Evolutionary conservation across 1,140 invertebrate genomes (phyloP).

Genomic region (Anadara kagoshimensis): DNA sequence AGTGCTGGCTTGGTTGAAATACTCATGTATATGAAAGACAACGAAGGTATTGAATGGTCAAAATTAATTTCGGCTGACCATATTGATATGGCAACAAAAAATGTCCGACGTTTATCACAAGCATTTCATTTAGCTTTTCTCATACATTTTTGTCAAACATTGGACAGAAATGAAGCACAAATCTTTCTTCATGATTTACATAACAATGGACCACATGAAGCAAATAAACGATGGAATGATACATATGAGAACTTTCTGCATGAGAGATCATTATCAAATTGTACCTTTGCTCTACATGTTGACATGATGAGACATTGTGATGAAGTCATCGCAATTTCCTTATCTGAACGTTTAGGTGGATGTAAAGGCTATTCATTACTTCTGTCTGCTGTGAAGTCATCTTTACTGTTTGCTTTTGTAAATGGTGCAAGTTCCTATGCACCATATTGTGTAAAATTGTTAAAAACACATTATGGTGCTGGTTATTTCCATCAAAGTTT

Average conservation of each 20-base stretch:
- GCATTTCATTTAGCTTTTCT: constrained; percentile 30
- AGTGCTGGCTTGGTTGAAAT: constrained; percentile 26
- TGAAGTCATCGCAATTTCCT: constrained; percentile 15
- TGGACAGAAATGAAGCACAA: background rate
- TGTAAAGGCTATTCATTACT: constrained; percentile 8
- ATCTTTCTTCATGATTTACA: background rate
- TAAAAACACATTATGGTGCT: constrained; percentile 10
- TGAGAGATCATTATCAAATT: background rate
- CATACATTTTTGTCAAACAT: constrained; percentile 5
- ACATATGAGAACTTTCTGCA: background rate
- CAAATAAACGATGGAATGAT: background rate
- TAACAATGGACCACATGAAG: background rate
- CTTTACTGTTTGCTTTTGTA: constrained; percentile 20
- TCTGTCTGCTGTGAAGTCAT: constrained; percentile 3
- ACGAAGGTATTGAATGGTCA: constrained; percentile 19
- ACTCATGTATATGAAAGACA: constrained; percentile 31
- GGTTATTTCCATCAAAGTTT: constrained; percentile 21
- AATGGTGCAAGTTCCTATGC: constrained; percentile 22
- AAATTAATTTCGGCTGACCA: constrained; percentile 24
- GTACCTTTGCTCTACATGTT: constrained; percentile 25
- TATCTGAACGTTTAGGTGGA: constrained; percentile 25
- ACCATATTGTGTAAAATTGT: constrained; percentile 7
- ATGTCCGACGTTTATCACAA: constrained; percentile 17
- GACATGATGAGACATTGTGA: constrained; percentile 36
- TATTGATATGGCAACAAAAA: constrained; percentile 33